Conservation (phyloP, 1,140 invertebrate genomes). For the Stegodyphus dumicola region DNA sequence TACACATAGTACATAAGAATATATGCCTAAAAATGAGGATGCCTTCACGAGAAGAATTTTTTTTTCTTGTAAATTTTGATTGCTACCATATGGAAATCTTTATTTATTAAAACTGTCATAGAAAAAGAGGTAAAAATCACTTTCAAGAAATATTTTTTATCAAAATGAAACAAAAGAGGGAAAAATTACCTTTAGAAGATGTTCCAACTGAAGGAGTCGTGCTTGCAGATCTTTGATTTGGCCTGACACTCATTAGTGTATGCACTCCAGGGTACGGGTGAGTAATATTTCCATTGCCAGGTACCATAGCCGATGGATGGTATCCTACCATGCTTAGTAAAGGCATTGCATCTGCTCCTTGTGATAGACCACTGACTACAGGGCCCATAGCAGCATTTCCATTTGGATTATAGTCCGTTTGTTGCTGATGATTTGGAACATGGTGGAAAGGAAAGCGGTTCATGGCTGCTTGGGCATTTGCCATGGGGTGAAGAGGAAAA, state of each 20-base stretch:
- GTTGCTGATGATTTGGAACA: conserved; percentile 61
- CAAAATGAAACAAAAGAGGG: not conserved
- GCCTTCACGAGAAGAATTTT: too few relatives aligned
- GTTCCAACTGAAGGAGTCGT: conserved; percentile 61
- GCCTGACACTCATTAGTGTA: conserved; percentile 51
- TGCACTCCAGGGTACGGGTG: conserved; percentile 38
- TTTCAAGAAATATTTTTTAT: too few relatives aligned
- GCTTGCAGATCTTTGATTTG: conserved; percentile 51
- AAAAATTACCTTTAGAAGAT: conserved; percentile 60
- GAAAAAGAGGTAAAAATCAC: too few relatives aligned
- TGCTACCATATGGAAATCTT: too few relatives aligned
- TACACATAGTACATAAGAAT: too few relatives aligned
- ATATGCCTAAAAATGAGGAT: too few relatives aligned
- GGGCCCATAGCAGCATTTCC: conserved; percentile 10
- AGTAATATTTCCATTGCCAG: conserved; percentile 33
- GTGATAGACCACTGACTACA: conserved; percentile 12
- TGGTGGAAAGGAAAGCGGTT: conserved; percentile 42
- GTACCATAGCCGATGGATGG: conserved; percentile 29
- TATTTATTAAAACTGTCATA: too few relatives aligned
- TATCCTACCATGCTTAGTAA: conserved; percentile 49
- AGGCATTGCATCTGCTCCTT: conserved; percentile 40
- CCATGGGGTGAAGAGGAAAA: conserved; percentile 64
- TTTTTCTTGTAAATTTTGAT: too few relatives aligned
- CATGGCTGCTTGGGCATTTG: conserved; percentile 64
- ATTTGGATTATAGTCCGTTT: conserved; percentile 46